phyloP scores from a whole-genome alignment of 2,888 invertebrate genomes.

The Encarsia formosa region DNA sequence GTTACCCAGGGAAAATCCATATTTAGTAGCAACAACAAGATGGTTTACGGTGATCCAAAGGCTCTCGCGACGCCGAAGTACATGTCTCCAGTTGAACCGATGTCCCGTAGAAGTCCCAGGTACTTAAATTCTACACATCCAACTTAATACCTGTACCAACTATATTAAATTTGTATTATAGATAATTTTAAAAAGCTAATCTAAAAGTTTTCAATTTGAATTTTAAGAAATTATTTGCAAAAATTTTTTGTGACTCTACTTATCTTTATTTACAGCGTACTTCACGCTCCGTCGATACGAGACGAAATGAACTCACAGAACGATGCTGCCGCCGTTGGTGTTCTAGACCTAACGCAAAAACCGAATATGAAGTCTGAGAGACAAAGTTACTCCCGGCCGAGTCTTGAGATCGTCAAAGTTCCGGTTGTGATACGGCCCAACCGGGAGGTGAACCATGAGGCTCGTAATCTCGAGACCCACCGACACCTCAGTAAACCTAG shows the following conservation, averaged over 20 bases:
- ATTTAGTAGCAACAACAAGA: slow-evolving; percentile 62
- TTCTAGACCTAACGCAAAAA: slow-evolving; percentile 64
- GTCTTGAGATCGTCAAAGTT: slow-evolving; percentile 60
- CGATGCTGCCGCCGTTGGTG: slow-evolving; percentile 44
- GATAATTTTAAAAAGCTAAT: too few species aligned
- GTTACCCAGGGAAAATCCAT: slow-evolving; percentile 64
- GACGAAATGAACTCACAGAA: neutral
- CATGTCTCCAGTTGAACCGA: slow-evolving; percentile 30
- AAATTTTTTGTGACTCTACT: too few species aligned
- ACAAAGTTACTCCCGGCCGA: slow-evolving; percentile 38
- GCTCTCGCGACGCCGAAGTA: slow-evolving; percentile 58
- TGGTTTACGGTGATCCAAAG: slow-evolving; percentile 70
- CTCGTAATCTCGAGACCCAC: slow-evolving; percentile 54
- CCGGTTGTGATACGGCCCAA: slow-evolving; percentile 50
- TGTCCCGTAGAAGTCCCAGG: slow-evolving; percentile 16
- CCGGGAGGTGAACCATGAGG: too few species aligned
- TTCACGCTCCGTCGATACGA: neutral
- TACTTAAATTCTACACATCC: neutral
- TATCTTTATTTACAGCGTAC: neutral
- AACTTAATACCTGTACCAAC: neutral
- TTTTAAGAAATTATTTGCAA: too few species aligned
- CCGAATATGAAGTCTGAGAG: slow-evolving; percentile 41
- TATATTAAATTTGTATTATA: neutral
- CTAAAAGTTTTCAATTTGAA: too few species aligned
- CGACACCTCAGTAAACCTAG: slow-evolving; percentile 32